phyloP scores from a whole-genome alignment of 92 coral and sea anemone genomes.

The Porites lobata region DNA sequence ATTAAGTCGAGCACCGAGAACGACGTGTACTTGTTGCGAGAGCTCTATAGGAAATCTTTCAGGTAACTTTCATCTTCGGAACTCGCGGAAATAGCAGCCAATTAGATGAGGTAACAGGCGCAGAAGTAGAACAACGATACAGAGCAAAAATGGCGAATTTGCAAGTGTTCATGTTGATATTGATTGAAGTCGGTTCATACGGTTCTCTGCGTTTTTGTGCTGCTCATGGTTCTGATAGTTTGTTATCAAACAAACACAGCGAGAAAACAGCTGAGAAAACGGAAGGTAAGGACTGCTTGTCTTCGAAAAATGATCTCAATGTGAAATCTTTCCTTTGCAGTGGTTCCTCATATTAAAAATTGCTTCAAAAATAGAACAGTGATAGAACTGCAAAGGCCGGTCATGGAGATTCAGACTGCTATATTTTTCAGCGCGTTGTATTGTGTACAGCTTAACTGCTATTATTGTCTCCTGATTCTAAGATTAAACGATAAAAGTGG shows the following conservation, averaged over 20 bases:
- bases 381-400: too few species aligned
- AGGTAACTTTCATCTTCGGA: not conserved
- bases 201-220: not conserved
- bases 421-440: too few species aligned
- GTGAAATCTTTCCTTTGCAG: too few species aligned
- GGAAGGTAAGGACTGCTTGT: not conserved
- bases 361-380: too few species aligned
- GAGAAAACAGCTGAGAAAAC: not conserved
- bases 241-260: not conserved
- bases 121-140: not conserved
- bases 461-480: too few species aligned
- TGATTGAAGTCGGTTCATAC: constrained; percentile 1
- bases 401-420: too few species aligned
- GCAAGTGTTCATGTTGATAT: not conserved
- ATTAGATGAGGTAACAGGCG: not conserved
- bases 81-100: not conserved
- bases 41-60: not conserved
- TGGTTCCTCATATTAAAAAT: too few species aligned
- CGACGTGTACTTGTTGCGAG: too few species aligned
- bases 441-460: too few species aligned
- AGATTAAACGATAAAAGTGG: too few species aligned
- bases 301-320: too few species aligned
- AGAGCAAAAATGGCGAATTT: not conserved
- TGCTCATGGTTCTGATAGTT: not conserved
- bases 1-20: too few species aligned